phyloP scores from a whole-genome alignment of 1,140 invertebrate species.

The Mya arenaria region DNA sequence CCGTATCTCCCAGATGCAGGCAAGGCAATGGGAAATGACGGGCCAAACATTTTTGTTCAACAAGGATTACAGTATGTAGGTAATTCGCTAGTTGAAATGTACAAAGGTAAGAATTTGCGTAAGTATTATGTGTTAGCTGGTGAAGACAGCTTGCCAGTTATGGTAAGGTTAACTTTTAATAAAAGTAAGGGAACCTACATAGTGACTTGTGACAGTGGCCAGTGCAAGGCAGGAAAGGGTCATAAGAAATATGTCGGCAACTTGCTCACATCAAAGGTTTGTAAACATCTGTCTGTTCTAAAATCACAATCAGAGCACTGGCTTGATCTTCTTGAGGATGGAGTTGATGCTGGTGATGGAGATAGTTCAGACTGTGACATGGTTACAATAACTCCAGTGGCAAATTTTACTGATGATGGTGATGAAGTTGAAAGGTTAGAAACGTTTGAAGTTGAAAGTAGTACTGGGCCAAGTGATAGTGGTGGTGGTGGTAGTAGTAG shows the following conservation, averaged over 20 bases:
- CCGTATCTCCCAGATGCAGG: neutral
- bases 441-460: neutral
- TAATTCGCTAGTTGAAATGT: neutral
- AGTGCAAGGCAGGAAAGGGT: constrained; percentile 25
- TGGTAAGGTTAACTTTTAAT: constrained; percentile 37
- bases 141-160: constrained; percentile 1
- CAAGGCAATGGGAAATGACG: neutral
- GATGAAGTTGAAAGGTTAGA: neutral
- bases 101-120: neutral
- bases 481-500: neutral
- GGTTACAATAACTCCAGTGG: neutral
- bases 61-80: neutral
- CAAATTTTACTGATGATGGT: neutral
- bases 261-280: neutral
- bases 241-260: constrained; percentile 24
- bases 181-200: neutral
- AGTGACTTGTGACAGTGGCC: constrained; percentile 19
- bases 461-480: neutral
- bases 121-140: constrained; percentile 29
- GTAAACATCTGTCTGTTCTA: neutral
- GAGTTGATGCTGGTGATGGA: no score
- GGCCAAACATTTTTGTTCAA: neutral
- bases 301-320: neutral
- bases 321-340: no score
- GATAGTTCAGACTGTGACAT: neutral